Evolutionary conservation across 1,140 invertebrate genomes (phyloP).

Genomic region (Pentalonia nigronervosa): DNA sequence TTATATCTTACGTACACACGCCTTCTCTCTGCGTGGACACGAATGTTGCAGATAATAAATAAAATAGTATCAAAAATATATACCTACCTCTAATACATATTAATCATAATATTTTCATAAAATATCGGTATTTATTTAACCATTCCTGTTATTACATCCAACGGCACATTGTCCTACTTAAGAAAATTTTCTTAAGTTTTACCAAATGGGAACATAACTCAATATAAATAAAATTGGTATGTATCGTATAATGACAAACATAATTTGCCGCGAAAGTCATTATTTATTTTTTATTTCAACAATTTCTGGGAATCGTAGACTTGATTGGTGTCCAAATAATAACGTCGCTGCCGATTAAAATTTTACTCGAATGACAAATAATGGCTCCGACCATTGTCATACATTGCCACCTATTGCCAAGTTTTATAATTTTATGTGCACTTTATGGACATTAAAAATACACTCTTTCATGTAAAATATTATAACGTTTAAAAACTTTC

Average conservation of each 20-base stretch:
- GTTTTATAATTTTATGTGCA: background rate
- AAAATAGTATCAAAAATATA: background rate
- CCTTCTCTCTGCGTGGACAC: background rate
- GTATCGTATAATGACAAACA: background rate
- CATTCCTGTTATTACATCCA: background rate
- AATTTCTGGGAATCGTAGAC: background rate
- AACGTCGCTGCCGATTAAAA: background rate
- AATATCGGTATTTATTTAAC: conserved; percentile 23
- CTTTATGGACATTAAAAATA: background rate
- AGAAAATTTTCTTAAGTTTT: background rate
- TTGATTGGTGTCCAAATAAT: background rate
- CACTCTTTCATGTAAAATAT: no score
- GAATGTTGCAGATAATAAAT: background rate
- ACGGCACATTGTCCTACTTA: background rate
- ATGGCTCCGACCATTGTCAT: background rate
- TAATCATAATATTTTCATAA: background rate
- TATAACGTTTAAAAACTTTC: background rate
- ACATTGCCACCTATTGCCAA: background rate
- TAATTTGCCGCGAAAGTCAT: background rate
- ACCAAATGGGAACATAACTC: background rate
- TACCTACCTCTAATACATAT: background rate
- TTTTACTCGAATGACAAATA: background rate
- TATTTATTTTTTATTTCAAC: background rate
- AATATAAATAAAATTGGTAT: background rate
- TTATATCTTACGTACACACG: background rate